A percentile compares a stretch with the other conserved stretches of the same genome.
Evolutionary conservation across 2,888 invertebrate genomes (phyloP).

Genomic region (Osmoderma eremita): DNA sequence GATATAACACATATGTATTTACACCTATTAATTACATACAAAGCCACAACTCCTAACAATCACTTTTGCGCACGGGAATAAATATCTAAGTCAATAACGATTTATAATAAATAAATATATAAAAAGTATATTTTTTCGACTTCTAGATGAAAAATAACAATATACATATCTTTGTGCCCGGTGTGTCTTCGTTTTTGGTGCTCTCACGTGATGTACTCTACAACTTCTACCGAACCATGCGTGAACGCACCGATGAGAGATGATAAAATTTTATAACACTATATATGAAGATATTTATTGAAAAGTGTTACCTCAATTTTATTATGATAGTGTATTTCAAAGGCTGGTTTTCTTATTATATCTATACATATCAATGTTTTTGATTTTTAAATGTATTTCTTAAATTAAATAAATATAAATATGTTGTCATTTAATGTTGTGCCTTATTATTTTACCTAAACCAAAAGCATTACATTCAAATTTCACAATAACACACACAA

Average conservation of each 20-base stretch:
- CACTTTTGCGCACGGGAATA: slow-evolving; percentile 54
- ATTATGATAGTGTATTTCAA: slow-evolving; percentile 54
- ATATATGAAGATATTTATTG: slow-evolving; percentile 45
- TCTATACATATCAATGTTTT: slow-evolving; percentile 60
- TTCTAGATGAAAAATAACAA: slow-evolving; percentile 51
- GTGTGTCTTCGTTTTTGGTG: slow-evolving; percentile 52
- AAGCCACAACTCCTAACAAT: slow-evolving; percentile 49
- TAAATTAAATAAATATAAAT: slow-evolving; percentile 56
- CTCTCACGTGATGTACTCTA: slow-evolving; percentile 20
- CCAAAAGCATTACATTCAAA: too few relatives aligned
- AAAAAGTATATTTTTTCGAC: slow-evolving; percentile 63
- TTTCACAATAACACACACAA: too few relatives aligned
- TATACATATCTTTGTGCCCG: slow-evolving; percentile 58
- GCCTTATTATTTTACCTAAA: not conserved
- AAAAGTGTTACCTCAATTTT: slow-evolving; percentile 51
- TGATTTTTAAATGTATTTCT: slow-evolving; percentile 60
- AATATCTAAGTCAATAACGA: slow-evolving; percentile 52
- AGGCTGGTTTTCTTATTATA: slow-evolving; percentile 59
- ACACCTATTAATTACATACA: not conserved
- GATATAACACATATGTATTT: slow-evolving; percentile 1
- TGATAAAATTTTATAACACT: slow-evolving; percentile 7
- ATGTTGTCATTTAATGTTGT: slow-evolving; percentile 42
- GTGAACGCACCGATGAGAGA: not conserved
- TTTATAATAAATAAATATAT: slow-evolving; percentile 50
- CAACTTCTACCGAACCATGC: slow-evolving; percentile 3